Conservation (phyloP, 37 sponge, comb jelly and placozoan species). For the Haliclona indistincta region DNA sequence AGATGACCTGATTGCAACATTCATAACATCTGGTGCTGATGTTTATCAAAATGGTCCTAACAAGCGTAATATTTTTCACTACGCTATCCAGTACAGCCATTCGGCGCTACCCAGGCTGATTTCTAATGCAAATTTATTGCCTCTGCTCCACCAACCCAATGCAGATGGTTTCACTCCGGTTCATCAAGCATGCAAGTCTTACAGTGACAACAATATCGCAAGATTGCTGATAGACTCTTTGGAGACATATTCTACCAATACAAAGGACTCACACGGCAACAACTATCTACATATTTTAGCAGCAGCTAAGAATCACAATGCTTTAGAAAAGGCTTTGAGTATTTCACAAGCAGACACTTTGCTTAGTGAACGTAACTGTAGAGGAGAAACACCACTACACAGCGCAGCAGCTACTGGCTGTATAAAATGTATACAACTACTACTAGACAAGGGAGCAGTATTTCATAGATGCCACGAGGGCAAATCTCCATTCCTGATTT, state of each 20-base stretch:
- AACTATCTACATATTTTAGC: constrained; percentile 77
- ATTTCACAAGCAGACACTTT: neutral
- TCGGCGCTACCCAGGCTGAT: constrained; percentile 29
- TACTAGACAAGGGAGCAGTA: constrained; percentile 79
- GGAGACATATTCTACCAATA: constrained; percentile 16
- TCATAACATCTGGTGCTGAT: constrained; percentile 50
- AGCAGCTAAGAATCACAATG: constrained; percentile 31
- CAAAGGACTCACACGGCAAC: constrained; percentile 46
- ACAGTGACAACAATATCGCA: constrained; percentile 6
- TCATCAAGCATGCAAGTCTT: constrained; percentile 24
- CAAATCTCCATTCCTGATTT: constrained; percentile 65
- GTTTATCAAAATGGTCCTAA: constrained; percentile 18
- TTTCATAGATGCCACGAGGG: constrained; percentile 64
- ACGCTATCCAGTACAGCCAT: constrained; percentile 32
- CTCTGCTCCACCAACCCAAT: too few species aligned
- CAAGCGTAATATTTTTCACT: constrained; percentile 50
- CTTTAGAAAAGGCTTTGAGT: constrained; percentile 31
- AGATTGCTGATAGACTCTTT: constrained; percentile 4
- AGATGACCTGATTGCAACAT: constrained; percentile 8
- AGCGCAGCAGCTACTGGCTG: constrained; percentile 56
- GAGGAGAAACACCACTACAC: constrained; percentile 83
- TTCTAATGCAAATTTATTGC: constrained; percentile 10
- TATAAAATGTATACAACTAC: constrained; percentile 53
- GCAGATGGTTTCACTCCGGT: constrained; percentile 36
- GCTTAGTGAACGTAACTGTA: constrained; percentile 64